These are phyloP conservation scores for Drosophila lacertosa DNA, from an alignment of 1,140 invertebrate species.

Conservation along the genomic window DNA sequence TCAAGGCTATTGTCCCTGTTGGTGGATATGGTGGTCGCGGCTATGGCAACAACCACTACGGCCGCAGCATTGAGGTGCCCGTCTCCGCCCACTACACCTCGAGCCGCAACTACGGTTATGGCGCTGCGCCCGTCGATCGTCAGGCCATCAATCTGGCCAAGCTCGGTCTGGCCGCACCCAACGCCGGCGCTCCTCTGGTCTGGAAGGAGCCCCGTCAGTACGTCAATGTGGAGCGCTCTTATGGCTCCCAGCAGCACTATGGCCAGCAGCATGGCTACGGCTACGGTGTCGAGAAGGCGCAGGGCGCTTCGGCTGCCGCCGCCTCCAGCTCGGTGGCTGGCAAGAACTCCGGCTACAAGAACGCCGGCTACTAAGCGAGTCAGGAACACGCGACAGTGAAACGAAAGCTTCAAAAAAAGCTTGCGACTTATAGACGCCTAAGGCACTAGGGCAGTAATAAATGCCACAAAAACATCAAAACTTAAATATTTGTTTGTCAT, in stretches of 20 bases:
- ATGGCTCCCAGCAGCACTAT: conserved; percentile 42
- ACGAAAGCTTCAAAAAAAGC: conserved; percentile 19
- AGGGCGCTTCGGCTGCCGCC: conserved; percentile 66
- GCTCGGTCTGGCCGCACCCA: conserved; percentile 58
- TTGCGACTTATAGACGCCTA: conserved; percentile 34
- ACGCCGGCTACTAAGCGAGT: conserved; percentile 49
- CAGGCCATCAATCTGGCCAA: conserved; percentile 61
- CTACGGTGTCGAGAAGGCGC: conserved; percentile 53
- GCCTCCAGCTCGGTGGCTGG: conserved; percentile 65
- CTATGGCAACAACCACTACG: conserved; percentile 29
- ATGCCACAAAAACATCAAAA: conserved; percentile 49
- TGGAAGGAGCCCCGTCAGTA: conserved; percentile 51
- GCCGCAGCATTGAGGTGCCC: conserved; percentile 33
- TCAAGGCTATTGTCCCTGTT: conserved; percentile 59
- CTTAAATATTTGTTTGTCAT: conserved; percentile 12
- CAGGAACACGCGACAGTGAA: conserved; percentile 53
- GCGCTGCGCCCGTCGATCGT: conserved; percentile 59
- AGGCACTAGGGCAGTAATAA: conserved; percentile 59
- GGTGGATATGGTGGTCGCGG: conserved; percentile 44
- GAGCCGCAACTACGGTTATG: conserved; percentile 42
- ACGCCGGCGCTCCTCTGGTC: conserved; percentile 52
- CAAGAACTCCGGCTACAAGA: conserved; percentile 43
- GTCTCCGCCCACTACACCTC: conserved; percentile 35
- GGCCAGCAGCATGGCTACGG: conserved; percentile 11
- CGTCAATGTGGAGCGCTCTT: conserved; percentile 15